Percentiles rank a stretch among this genome's conserved stretches.
Conservation (phyloP, 2,113 vertebrate genomes). For the Otolemur garnettii region DNA sequence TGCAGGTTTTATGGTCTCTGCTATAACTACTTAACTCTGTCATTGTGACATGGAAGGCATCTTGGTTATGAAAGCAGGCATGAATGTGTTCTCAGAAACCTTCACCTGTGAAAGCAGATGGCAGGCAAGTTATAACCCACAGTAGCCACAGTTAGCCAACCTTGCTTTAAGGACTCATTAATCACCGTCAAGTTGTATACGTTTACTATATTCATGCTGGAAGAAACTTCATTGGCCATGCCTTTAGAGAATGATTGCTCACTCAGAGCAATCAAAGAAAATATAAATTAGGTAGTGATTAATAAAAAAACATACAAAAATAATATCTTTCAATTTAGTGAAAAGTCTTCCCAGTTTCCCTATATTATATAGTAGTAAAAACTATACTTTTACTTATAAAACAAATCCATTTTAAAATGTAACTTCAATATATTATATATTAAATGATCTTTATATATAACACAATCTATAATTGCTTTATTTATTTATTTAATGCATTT, state of each 20-base stretch:
- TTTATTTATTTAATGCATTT: too few relatives aligned
- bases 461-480: background rate
- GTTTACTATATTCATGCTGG: background rate
- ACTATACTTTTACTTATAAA: conserved; percentile 1
- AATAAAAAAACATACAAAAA: background rate
- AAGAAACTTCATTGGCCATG: background rate
- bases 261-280: background rate
- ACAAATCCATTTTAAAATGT: background rate
- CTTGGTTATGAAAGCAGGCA: background rate
- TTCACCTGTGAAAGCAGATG: background rate
- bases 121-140: background rate
- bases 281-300: background rate
- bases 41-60: background rate
- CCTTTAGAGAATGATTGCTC: background rate
- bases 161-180: background rate
- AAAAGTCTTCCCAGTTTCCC: background rate
- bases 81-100: background rate
- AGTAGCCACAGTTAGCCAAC: background rate
- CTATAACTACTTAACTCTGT: background rate
- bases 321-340: background rate
- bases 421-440: background rate
- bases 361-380: background rate
- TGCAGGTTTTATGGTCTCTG: background rate
- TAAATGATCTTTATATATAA: background rate
- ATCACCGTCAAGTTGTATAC: background rate